Percentiles rank a stretch among this genome's conserved stretches.
phyloP scores from a whole-genome alignment of 2,113 vertebrate species.

The Echinops telfairi region DNA sequence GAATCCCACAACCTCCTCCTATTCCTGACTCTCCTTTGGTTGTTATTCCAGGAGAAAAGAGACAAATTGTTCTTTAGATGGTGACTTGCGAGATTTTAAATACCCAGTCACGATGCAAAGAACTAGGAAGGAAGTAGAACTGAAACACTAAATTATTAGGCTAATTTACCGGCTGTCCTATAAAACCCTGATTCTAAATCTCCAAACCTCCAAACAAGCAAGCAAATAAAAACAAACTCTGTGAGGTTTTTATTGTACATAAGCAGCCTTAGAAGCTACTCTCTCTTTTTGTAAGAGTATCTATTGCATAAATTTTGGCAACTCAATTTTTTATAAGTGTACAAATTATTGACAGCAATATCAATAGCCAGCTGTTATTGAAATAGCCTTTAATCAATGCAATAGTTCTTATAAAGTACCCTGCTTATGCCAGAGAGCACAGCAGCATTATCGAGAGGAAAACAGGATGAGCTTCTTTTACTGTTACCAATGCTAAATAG shows the following conservation, averaged over 20 bases:
- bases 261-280: not conserved
- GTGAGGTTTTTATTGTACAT: not conserved
- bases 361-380: not conserved
- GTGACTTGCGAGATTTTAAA: not conserved
- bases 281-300: not conserved
- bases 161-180: not conserved
- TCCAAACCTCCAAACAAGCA: too few species aligned
- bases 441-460: not conserved
- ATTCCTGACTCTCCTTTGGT: not conserved
- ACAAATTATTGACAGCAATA: not conserved
- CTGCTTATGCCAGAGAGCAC: not conserved
- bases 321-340: not conserved
- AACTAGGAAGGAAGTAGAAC: not conserved
- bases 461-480: slow-evolving; percentile 9
- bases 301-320: not conserved
- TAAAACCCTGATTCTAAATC: not conserved
- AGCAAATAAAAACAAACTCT: too few species aligned
- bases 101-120: not conserved
- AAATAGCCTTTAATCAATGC: not conserved
- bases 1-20: not conserved
- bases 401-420: not conserved
- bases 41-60: not conserved
- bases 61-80: not conserved
- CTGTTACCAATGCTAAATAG: not conserved
- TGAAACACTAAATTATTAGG: not conserved